A percentile compares a stretch with the other conserved stretches of the same genome.
Conservation (phyloP, 2,888 invertebrate species). For the Molorchus minor region DNA sequence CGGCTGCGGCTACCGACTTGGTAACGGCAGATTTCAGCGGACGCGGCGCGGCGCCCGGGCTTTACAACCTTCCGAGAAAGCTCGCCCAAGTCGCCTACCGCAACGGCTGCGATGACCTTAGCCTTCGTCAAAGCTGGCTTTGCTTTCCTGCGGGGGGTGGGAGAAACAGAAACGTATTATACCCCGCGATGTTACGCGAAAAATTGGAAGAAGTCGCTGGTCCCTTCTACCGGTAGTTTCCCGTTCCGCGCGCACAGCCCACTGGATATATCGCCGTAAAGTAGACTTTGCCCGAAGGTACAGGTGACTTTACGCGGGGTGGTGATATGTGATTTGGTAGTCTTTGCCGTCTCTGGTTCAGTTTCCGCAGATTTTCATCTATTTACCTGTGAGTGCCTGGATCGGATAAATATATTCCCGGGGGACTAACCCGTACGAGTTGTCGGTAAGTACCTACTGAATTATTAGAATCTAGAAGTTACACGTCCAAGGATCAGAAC, state of each 20-base stretch:
- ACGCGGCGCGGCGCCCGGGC: background rate
- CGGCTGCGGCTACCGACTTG: background rate
- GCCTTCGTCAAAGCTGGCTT: constrained; percentile 22
- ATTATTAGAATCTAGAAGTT: no score
- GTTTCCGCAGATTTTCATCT: background rate
- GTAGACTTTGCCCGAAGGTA: constrained; percentile 30
- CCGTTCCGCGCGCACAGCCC: background rate
- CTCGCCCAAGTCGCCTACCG: no score
- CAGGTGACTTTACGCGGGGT: constrained; percentile 32
- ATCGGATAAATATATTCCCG: no score
- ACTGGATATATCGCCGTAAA: constrained; percentile 23
- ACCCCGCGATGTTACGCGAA: constrained; percentile 23
- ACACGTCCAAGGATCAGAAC: no score
- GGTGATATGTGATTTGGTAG: background rate
- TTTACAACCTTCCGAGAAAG: constrained; percentile 15
- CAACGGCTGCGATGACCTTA: constrained; percentile 2
- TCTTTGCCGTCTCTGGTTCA: no score
- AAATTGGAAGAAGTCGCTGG: constrained; percentile 27
- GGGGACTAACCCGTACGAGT: no score
- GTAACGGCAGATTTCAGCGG: background rate
- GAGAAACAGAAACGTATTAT: constrained; percentile 32
- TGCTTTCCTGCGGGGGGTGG: constrained; percentile 25
- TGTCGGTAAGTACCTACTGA: no score
- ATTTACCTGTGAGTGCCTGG: background rate
- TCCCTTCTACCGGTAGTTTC: constrained; percentile 18